Base-by-base conservation (phyloP, 2,888 invertebrate genomes). In the Holacanthella duospinosa region DNA sequence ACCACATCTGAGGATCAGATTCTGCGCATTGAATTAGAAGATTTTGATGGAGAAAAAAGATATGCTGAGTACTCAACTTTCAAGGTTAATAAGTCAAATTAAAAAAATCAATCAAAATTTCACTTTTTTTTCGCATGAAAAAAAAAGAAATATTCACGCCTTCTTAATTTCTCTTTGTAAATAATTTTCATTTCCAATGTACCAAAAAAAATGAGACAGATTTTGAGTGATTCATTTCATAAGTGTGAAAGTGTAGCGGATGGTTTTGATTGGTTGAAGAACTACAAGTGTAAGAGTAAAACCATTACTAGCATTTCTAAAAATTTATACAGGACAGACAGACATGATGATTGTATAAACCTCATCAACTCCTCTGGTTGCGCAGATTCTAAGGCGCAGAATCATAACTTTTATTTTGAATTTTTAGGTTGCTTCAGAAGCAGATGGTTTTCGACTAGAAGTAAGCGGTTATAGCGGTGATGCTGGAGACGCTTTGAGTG, bases 21-120 rank as follows among this genome's bases (percentile, higher is more conserved):
- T 77, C 80, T 93, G 0, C 78, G 93, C 61, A 88, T 93, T 4
- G 93, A 93, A 75, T 80, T 93, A 1, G 92, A 93, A 77, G 93
- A 93, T 78, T 93, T 93, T 76, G 92, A 93, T 77, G 92, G 91
- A 65, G 91, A 92, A 75, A 91, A 89, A 78, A 84, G 90, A 90
- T 91, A 78, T 75, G 69, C 70, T 66, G 72, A 71, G 60, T 72
- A 72, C 57, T 68, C 69, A 12, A 72, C 72, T 24, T 72, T 72
- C 65, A 67, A 69, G 64, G 72, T 72, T 66, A 65, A n/a, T n/a
- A 36, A 36, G 16, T 36, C 36, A 36, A 12, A 36, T 36, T 36
- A 36, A 36, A 36, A 36, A 12, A 16, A 36, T 36, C 16, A 16
- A 36, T 36, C 16, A 36, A 16, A 36, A 12, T 36, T 12, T 16